Conservation (phyloP, 1,140 invertebrate genomes). For the Rhyzopertha dominica region DNA sequence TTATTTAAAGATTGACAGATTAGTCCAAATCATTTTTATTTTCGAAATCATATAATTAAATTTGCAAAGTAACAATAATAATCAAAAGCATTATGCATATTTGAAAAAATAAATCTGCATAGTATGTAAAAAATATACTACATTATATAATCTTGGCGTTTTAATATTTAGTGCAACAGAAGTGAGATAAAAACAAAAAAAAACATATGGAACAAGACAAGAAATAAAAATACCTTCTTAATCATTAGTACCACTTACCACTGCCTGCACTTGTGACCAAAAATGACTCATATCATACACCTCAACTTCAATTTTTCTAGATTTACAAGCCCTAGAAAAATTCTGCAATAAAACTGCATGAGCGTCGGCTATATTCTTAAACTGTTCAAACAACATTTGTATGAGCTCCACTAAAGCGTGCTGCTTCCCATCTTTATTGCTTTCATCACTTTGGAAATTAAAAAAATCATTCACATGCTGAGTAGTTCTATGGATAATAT, state of each 20-base stretch:
- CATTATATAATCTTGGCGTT: no score
- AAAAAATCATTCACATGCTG: constrained; percentile 62
- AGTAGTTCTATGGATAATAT: constrained; percentile 71
- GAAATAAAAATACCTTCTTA: constrained; percentile 9
- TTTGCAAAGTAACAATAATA: no score
- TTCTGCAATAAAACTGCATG: constrained; percentile 61
- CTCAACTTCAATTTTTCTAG: constrained; percentile 52
- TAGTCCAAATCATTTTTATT: no score
- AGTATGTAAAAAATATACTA: no score
- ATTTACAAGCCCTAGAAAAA: constrained; percentile 54
- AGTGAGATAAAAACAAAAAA: constrained; percentile 11
- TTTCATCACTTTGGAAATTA: constrained; percentile 37
- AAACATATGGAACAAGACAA: constrained; percentile 10
- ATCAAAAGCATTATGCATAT: no score
- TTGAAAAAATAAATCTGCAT: no score
- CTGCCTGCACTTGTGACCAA: constrained; percentile 83
- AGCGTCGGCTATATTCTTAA: constrained; percentile 64
- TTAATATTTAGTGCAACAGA: no score
- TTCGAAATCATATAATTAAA: no score
- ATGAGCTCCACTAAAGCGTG: constrained; percentile 53
- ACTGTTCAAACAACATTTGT: constrained; percentile 68
- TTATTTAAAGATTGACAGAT: no score
- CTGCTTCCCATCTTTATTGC: constrained; percentile 31
- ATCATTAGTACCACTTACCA: constrained; percentile 55
- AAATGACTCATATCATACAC: constrained; percentile 78